Percentiles rank a stretch among this genome's conserved stretches.
phyloP scores from a whole-genome alignment of 1,140 invertebrate genomes.

The Aphaenogaster rudis region DNA sequence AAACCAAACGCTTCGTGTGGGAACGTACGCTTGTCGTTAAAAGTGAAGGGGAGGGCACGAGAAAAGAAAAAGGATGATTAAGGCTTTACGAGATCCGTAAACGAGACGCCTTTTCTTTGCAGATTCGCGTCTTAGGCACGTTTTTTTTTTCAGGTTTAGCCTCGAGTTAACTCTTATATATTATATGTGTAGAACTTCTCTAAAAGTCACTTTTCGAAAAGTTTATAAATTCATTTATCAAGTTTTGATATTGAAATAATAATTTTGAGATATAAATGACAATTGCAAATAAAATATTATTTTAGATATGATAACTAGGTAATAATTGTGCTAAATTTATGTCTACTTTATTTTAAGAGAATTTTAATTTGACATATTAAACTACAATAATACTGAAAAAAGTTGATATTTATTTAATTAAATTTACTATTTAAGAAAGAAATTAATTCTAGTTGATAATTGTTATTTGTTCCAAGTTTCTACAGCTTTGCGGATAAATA shows the following conservation, averaged over 20 bases:
- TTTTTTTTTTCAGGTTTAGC: conserved; percentile 40
- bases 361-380: not conserved
- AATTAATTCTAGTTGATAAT: not conserved
- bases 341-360: not conserved
- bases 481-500: not conserved
- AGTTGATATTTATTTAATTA: not conserved
- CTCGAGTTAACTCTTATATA: not conserved
- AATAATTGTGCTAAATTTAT: not conserved
- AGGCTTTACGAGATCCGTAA: conserved; percentile 64
- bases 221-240: not conserved
- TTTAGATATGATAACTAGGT: not conserved
- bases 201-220: conserved; percentile 3
- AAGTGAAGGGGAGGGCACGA: conserved; percentile 44
- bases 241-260: not conserved
- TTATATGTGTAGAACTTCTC: not conserved
- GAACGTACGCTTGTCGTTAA: conserved; percentile 72
- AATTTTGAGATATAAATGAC: not conserved
- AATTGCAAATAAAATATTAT: not conserved
- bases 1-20: conserved; percentile 72
- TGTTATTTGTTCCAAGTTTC: not conserved
- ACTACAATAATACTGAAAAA: not conserved
- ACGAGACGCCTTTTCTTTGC: conserved; percentile 33
- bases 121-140: conserved; percentile 19
- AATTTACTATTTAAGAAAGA: not conserved
- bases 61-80: conserved; percentile 60